Percentiles rank a stretch among this genome's conserved stretches.
Conservation (phyloP, 1,140 invertebrate genomes). For the Zelostemma sp. region DNA sequence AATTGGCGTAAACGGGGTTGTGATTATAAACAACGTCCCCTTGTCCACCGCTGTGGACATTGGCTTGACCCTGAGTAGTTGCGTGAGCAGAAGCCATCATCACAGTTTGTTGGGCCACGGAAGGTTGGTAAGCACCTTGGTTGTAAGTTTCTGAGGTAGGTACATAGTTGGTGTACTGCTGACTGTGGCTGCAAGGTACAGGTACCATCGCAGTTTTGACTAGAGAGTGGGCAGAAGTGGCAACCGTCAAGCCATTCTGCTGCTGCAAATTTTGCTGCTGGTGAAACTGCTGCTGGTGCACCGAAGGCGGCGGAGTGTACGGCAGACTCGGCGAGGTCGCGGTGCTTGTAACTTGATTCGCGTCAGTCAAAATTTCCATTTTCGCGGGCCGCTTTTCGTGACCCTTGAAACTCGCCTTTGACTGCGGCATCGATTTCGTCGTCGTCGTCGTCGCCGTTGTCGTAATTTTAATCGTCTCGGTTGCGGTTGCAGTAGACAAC, state of each 20-base stretch:
- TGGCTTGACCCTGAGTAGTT: conserved; percentile 51
- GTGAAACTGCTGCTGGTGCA: not conserved
- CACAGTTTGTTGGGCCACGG: conserved; percentile 57
- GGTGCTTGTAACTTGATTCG: conserved; percentile 54
- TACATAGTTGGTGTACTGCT: conserved; percentile 57
- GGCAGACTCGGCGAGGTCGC: conserved; percentile 62
- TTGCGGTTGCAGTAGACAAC: conserved; percentile 53
- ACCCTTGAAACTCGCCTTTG: not conserved
- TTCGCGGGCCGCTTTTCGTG: not conserved
- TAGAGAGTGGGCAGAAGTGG: conserved; percentile 52
- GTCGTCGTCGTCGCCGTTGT: conserved; percentile 21
- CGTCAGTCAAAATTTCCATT: conserved; percentile 2
- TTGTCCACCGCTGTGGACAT: conserved; percentile 48
- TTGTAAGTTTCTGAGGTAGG: conserved; percentile 61
- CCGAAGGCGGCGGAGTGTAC: conserved; percentile 52
- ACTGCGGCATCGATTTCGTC: conserved; percentile 9
- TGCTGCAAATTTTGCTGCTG: conserved; percentile 12
- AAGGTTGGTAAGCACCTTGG: conserved; percentile 54
- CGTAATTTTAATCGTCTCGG: not conserved
- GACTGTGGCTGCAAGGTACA: conserved; percentile 52
- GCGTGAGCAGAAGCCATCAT: conserved; percentile 58
- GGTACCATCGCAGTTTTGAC: conserved; percentile 55
- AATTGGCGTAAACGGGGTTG: conserved; percentile 62
- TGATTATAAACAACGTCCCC: conserved; percentile 62
- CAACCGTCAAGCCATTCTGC: conserved; percentile 1